Evolutionary conservation across 2,888 invertebrate species (phyloP), one percentile per base, ranked within the genome.

Genomic region (Hydraecia micacea): DNA sequence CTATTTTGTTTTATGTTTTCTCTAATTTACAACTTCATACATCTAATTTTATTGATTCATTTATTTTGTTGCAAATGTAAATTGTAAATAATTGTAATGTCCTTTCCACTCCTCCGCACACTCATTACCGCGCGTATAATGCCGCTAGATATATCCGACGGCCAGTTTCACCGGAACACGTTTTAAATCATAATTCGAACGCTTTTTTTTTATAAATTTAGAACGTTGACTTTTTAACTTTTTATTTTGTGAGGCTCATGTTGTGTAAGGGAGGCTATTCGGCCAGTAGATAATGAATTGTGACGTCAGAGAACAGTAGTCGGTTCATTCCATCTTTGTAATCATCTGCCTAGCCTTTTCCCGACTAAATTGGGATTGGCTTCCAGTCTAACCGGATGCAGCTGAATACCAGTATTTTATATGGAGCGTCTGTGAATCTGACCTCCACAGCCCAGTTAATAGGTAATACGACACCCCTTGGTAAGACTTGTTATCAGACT

Each of bases 101-200:
- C 96, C 96, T 91, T 76, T 83, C 80, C 42, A 81, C 92, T 93
- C 93, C 87, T 90, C 86, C 90, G 92, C 87, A 90, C 91, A 92
- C 95, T 96, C 95, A 96, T 96, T 97, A 96, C 95, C 94, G 94
- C 93, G 94, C 93, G 94, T 96, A 95, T 96, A 95, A 95, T 95
- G 95, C 92, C 93, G 95, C 95, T 96, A 96, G 96, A 96, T 94
- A 95, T 94, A 93, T 95, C 96, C 95, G 96, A 95, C 96, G 93
- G 94, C 95, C 93, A 96, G 96, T 96, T 96, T 96, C 96, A 95
- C 96, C 96, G 95, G 96, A 97, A 97, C 97, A 96, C 95, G 97
- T 97, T 97, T 96, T 96, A 96, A 96, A 97, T 96, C 96, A 96
- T 96, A 97, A 95, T 96, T 96, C 95, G 95, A 96, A 95, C 95